Evolutionary conservation across 2,888 invertebrate species (phyloP).

Genomic region (Heliothis peltigera): DNA sequence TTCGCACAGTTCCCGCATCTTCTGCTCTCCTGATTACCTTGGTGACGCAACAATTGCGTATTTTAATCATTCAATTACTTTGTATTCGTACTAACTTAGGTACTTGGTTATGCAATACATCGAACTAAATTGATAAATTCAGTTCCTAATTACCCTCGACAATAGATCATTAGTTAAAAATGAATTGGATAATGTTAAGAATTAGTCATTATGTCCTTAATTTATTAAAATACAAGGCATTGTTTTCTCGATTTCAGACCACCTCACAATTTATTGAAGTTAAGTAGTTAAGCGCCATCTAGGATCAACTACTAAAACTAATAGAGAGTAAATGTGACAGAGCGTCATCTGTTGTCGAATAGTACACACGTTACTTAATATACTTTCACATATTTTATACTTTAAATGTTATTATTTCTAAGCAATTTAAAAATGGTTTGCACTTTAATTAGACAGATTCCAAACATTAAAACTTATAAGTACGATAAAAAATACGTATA

Average conservation of each 20-base stretch:
- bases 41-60: conserved; percentile 51
- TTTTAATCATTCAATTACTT: conserved; percentile 42
- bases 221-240: not conserved
- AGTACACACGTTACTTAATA: not conserved
- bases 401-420: no score
- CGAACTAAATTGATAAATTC: conserved; percentile 27
- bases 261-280: not conserved
- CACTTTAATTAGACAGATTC: no score
- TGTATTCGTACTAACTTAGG: conserved; percentile 5
- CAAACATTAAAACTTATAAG: no score
- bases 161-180: conserved; percentile 50
- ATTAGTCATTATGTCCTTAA: conserved; percentile 31
- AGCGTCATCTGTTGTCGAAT: conserved; percentile 53
- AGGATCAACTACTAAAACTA: conserved; percentile 16
- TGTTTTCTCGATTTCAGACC: conserved; percentile 16
- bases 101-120: conserved; percentile 20
- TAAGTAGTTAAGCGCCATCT: conserved; percentile 30
- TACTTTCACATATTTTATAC: no score
- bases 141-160: conserved; percentile 23
- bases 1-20: conserved; percentile 30
- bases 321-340: no score
- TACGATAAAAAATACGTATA: no score
- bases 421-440: no score
- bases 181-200: conserved; percentile 5
- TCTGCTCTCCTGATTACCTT: conserved; percentile 45